A percentile compares a stretch with the other conserved stretches of the same genome.
Conservation (phyloP, 2,888 invertebrate species). For the Drosophila koepferae region DNA sequence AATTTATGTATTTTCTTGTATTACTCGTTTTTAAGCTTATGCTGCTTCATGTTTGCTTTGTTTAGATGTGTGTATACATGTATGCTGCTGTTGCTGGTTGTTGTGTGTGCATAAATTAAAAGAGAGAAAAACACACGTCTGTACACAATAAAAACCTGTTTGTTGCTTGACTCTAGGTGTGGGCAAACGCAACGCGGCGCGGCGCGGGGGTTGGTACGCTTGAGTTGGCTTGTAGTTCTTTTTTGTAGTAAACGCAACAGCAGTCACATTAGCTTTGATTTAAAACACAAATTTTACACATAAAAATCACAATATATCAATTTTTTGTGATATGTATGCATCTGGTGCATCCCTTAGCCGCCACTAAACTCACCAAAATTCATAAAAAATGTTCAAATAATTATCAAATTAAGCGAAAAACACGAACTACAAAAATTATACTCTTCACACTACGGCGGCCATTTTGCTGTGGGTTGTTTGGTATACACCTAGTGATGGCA, state of each 20-base stretch:
- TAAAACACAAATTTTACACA: conserved; percentile 28
- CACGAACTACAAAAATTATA: conserved; percentile 72
- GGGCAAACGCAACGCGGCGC: conserved; percentile 38
- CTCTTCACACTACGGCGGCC: conserved; percentile 70
- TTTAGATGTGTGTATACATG: conserved; percentile 42
- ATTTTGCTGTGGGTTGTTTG: conserved; percentile 67
- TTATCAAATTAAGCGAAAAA: conserved; percentile 75
- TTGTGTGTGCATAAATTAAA: conserved; percentile 73
- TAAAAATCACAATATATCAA: conserved; percentile 9
- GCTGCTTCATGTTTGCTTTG: conserved; percentile 67
- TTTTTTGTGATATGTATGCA: neutral
- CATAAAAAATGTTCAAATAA: conserved; percentile 75
- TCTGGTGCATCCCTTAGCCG: conserved; percentile 5
- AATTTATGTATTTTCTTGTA: conserved; percentile 74
- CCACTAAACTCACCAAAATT: conserved; percentile 72
- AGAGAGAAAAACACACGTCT: conserved; percentile 72
- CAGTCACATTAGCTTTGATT: conserved; percentile 41
- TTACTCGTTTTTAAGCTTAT: conserved; percentile 76
- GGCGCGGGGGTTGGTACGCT: conserved; percentile 62
- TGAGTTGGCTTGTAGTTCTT: conserved; percentile 54
- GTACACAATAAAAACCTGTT: conserved; percentile 78
- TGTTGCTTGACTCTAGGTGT: conserved; percentile 67
- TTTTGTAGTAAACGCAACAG: conserved; percentile 50
- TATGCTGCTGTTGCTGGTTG: conserved; percentile 34
- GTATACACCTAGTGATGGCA: conserved; percentile 51